These are phyloP conservation scores for Dendrolimus kikuchii DNA, from an alignment of 1,140 invertebrate species.

Conservation along the genomic window DNA sequence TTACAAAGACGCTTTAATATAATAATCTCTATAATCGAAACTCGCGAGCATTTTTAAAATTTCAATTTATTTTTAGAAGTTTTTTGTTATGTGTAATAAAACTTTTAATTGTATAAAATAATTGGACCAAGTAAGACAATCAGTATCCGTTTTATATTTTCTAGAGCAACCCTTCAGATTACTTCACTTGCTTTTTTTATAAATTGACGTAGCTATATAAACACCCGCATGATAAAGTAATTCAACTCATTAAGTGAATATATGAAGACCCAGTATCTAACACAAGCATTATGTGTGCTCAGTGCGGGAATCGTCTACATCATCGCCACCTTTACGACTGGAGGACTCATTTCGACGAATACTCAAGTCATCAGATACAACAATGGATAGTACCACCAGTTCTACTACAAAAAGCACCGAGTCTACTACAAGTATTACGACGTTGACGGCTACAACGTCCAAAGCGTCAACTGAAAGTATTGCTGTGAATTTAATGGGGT, in stretches of 20 bases:
- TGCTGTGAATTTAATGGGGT: neutral
- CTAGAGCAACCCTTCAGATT: neutral
- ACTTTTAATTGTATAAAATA: too few relatives aligned
- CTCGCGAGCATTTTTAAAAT: too few relatives aligned
- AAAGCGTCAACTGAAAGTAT: neutral
- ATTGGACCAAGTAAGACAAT: too few relatives aligned
- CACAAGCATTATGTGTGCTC: slow-evolving; percentile 44
- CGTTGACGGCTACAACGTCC: slow-evolving; percentile 3
- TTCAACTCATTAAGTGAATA: slow-evolving; percentile 7
- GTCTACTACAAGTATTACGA: neutral
- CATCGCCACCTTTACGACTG: slow-evolving; percentile 7
- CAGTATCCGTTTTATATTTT: neutral
- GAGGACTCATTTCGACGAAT: slow-evolving; percentile 1
- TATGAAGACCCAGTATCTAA: slow-evolving; percentile 21
- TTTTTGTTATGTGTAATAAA: too few relatives aligned
- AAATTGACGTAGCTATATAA: neutral
- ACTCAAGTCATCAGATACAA: too few relatives aligned
- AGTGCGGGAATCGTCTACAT: slow-evolving; percentile 22
- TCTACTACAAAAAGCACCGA: neutral
- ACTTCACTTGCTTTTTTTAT: neutral
- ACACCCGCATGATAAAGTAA: neutral
- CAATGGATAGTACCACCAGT: slow-evolving; percentile 7
- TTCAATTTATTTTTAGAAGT: too few relatives aligned
- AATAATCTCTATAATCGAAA: too few relatives aligned
- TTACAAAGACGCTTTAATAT: too few relatives aligned